Conservation (phyloP, 2,113 vertebrate genomes). For the Colinus virginianus region DNA sequence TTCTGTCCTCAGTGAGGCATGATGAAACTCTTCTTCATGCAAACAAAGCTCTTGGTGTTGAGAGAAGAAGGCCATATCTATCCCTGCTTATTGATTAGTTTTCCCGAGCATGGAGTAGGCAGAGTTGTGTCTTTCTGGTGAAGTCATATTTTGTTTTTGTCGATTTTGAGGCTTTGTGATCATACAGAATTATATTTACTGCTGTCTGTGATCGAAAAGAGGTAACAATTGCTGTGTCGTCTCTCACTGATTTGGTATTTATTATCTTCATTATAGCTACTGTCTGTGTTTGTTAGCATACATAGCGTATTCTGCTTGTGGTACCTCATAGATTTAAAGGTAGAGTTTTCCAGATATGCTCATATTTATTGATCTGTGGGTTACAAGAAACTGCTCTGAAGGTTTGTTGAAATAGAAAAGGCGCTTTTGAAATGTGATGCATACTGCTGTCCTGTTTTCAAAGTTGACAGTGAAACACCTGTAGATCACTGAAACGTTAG, state of each 20-base stretch:
- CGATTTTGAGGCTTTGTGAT: background rate
- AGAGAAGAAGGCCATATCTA: background rate
- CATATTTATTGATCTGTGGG: background rate
- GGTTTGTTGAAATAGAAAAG: background rate
- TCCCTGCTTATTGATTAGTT: background rate
- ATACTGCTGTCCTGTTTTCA: background rate
- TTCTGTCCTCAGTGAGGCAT: background rate
- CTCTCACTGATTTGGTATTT: background rate
- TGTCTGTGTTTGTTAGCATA: background rate
- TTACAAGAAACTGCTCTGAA: background rate
- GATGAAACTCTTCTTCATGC: background rate
- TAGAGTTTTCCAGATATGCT: background rate
- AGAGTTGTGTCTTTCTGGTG: background rate
- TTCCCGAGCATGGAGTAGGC: background rate
- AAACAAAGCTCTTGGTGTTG: background rate
- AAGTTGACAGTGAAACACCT: background rate
- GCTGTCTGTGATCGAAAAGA: background rate
- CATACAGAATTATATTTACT: background rate
- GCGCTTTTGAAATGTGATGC: background rate
- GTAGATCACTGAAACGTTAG: background rate
- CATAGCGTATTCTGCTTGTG: background rate
- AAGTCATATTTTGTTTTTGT: background rate
- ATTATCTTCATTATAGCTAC: background rate
- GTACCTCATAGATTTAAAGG: background rate
- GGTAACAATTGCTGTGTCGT: accelerated